Conservation (phyloP, 1,140 invertebrate species). For the Drosophila pallidifrons region DNA sequence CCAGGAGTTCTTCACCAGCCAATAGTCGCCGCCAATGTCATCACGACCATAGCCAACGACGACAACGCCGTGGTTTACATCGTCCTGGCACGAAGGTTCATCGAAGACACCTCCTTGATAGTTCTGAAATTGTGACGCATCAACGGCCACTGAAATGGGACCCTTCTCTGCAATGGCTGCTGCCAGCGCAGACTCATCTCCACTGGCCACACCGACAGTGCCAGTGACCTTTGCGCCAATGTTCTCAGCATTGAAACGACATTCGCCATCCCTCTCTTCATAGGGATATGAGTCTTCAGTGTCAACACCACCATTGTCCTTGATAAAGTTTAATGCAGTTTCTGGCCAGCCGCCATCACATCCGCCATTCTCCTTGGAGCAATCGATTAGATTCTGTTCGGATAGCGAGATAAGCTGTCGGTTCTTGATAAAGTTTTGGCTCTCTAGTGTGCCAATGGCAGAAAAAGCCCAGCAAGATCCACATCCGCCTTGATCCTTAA, state of each 20-base stretch:
- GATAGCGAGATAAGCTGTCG: conserved; percentile 91
- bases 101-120: conserved; percentile 31
- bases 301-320: conserved; percentile 90
- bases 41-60: conserved; percentile 89
- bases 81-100: conserved; percentile 87
- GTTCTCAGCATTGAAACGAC: conserved; percentile 10
- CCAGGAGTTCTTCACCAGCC: conserved; percentile 89
- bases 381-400: conserved; percentile 96
- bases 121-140: conserved; percentile 11
- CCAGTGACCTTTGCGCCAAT: conserved; percentile 19
- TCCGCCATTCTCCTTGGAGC: conserved; percentile 87
- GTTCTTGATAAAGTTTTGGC: conserved; percentile 88
- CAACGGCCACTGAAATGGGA: conserved; percentile 46
- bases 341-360: conserved; percentile 93
- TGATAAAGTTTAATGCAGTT: conserved; percentile 91
- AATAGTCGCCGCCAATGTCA: conserved; percentile 86
- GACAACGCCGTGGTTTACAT: conserved; percentile 86
- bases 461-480: conserved; percentile 97
- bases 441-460: conserved; percentile 92
- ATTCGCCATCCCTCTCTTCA: conserved; percentile 87
- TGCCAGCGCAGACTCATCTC: conserved; percentile 88
- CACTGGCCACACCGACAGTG: conserved; percentile 85
- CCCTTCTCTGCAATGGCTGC: conserved; percentile 89
- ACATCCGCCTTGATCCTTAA: no score
- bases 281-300: conserved; percentile 91